Conservation (phyloP, 1,140 invertebrate species). For the Euura lappo region DNA sequence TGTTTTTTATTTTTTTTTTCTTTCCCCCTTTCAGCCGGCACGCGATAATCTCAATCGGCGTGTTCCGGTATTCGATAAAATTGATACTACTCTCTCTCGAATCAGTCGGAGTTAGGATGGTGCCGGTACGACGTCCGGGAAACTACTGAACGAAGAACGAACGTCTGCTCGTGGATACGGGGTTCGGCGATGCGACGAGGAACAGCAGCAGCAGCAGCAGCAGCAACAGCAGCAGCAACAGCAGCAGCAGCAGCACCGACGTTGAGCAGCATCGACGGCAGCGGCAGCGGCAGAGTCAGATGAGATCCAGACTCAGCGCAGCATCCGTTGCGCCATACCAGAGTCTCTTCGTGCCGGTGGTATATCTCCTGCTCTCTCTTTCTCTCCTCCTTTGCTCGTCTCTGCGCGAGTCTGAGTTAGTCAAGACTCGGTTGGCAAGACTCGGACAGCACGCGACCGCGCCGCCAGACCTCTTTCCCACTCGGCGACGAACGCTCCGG, state of each 20-base stretch:
- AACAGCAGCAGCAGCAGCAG: constrained; percentile 16
- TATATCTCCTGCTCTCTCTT: neutral
- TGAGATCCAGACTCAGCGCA: constrained; percentile 11
- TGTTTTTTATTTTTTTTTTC: too few species aligned
- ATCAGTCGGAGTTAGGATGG: constrained; percentile 46
- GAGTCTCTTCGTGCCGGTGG: neutral
- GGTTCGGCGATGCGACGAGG: constrained; percentile 44
- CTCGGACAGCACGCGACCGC: neutral
- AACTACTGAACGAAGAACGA: constrained; percentile 59
- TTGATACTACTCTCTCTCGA: constrained; percentile 5
- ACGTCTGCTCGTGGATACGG: constrained; percentile 36
- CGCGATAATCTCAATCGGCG: neutral
- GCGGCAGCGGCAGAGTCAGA: constrained; percentile 42
- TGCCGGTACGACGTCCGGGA: constrained; percentile 59
- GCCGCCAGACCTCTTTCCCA: neutral
- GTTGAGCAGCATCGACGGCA: constrained; percentile 31
- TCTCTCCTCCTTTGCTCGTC: constrained; percentile 2
- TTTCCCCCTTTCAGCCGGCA: neutral
- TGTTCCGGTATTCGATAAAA: neutral
- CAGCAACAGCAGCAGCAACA: neutral
- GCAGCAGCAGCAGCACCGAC: constrained; percentile 17
- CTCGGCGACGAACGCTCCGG: too few species aligned
- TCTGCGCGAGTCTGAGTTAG: neutral
- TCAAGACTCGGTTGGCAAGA: constrained; percentile 27
- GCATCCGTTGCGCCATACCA: neutral